Evolutionary conservation across 2,797 vertebrate species (phyloP).

Genomic region (Trematomus bernacchii): DNA sequence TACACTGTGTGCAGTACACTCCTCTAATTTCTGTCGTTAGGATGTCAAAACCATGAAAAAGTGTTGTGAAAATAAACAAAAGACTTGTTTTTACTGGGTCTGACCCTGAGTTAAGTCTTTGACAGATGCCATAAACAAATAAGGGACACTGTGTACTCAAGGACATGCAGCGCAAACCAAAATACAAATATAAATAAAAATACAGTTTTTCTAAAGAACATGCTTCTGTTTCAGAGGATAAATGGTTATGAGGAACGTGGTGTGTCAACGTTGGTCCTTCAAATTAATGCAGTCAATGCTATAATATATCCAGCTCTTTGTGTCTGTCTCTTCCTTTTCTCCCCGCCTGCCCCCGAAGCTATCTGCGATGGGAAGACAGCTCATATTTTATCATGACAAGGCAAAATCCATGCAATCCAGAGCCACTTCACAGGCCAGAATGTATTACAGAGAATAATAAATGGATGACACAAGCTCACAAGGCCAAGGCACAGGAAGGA

Average conservation of each 20-base stretch:
- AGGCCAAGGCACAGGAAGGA: constrained; percentile 40
- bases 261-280: constrained; percentile 9
- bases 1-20: neutral
- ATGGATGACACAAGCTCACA: constrained; percentile 41
- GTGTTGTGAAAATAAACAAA: neutral
- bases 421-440: constrained; percentile 49
- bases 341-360: constrained; percentile 4
- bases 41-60: neutral
- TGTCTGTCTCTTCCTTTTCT: constrained; percentile 8
- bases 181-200: constrained; percentile 10
- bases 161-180: constrained; percentile 11
- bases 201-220: neutral
- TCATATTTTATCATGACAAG: constrained; percentile 70
- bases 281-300: constrained; percentile 30
- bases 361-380: constrained; percentile 41
- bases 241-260: constrained; percentile 3
- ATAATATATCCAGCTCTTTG: constrained; percentile 4
- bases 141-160: constrained; percentile 9
- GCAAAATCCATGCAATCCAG: constrained; percentile 52
- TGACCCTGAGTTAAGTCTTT: constrained; percentile 23
- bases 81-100: constrained; percentile 1
- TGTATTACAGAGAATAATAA: constrained; percentile 57
- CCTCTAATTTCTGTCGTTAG: neutral
- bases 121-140: constrained; percentile 57
- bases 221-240: constrained; percentile 1